Evolutionary conservation across 2,888 invertebrate species (phyloP), one percentile per base, ranked within the genome.

Genomic region (Amphipyra berbera): DNA sequence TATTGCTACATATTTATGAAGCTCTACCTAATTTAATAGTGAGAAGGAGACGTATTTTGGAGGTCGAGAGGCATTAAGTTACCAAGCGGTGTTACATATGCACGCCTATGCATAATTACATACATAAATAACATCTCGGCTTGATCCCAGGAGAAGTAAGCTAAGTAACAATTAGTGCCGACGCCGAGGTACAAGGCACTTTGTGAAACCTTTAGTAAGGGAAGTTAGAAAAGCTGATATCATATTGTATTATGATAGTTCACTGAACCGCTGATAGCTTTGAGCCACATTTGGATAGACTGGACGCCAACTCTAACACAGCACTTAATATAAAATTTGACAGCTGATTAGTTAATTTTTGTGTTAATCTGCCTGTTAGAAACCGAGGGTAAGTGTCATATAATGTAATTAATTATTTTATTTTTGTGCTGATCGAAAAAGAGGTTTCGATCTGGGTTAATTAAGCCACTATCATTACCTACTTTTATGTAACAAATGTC

Each of bases 41-140:
- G n/a, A 35, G 33, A 35, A 35, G 14, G 46, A 48, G 46, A 45
- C 46, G 37, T 56, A 47, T 68, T 68, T 66, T 40, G 54, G 40
- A 55, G 62, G 69, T 46, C 21, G 21, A 44, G 49, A 41, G 54
- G 69, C 37, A 74, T 68, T 70, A 62, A 55, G 57, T 68, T 74
- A 73, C 74, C 41, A 38, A 40, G 30, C 73, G n/a, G 35, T 14
- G 47, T 72, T 54, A 57, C 37, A 35, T 62, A 73, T 68, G 50
- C 74, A 57, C 61, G 37, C 38, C 53, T 41, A 57, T 74, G 45
- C 69, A 62, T 70, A 70, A 73, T 70, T 62, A 68, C 41, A 52
- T 41, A 58, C 69, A 58, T 70, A 70, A 68, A 74, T 74, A 74
- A 70, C 70, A 74, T 37, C 50, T 21, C 57, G 42, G 50, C 61